These are phyloP conservation scores for Yponomeuta cagnagella DNA, from an alignment of 2,888 invertebrate genomes.

Conservation along the genomic window DNA sequence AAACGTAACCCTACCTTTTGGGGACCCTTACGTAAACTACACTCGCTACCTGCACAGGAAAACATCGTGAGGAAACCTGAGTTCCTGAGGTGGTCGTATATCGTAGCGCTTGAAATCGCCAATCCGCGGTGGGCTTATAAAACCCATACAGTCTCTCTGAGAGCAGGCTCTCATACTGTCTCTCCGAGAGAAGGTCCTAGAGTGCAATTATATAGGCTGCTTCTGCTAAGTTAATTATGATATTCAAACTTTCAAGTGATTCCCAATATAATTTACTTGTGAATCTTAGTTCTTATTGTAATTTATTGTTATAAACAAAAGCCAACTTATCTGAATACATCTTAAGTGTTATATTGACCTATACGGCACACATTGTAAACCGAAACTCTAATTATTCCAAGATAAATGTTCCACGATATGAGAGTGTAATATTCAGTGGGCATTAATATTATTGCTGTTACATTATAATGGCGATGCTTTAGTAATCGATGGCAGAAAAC, in stretches of 20 bases:
- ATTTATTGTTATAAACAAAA: conserved; percentile 8
- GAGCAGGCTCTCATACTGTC: too few relatives aligned
- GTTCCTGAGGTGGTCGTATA: too few relatives aligned
- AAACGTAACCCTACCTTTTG: not conserved
- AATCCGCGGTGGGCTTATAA: too few relatives aligned
- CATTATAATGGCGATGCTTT: not conserved
- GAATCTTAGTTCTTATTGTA: not conserved
- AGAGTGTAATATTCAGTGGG: conserved; percentile 7
- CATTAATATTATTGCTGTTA: not conserved
- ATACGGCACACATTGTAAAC: conserved; percentile 3
- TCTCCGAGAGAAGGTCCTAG: too few relatives aligned
- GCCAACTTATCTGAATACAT: conserved; percentile 4
- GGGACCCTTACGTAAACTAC: not conserved
- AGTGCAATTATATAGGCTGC: too few relatives aligned
- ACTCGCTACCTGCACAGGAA: too few relatives aligned
- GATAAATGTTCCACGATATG: conserved; percentile 34
- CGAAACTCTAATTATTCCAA: conserved; percentile 29
- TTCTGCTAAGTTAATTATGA: too few relatives aligned
- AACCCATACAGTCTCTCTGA: too few relatives aligned
- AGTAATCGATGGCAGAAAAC: not conserved
- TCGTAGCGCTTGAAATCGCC: too few relatives aligned
- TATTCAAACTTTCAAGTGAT: too few relatives aligned
- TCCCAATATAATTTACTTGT: too few relatives aligned
- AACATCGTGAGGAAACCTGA: too few relatives aligned
- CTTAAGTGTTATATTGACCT: conserved; percentile 14